Conservation (phyloP, 1,140 invertebrate genomes). For the Pogonognathellus flavescens region DNA sequence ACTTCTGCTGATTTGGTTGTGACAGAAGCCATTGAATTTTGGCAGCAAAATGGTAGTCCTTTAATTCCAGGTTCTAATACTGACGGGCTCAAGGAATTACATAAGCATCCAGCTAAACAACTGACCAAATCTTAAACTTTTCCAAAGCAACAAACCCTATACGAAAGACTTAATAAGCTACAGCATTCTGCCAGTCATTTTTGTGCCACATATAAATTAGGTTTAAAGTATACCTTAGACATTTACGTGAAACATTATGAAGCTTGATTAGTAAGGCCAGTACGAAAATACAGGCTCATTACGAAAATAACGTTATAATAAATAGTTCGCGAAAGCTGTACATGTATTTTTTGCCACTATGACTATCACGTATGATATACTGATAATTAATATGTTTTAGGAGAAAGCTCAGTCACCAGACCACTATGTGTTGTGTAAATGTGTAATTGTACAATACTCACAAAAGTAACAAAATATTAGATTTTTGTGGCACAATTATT, state of each 20-base stretch:
- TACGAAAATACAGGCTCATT: too few relatives aligned
- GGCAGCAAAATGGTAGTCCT: slow-evolving; percentile 70
- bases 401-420: too few relatives aligned
- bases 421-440: too few relatives aligned
- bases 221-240: not conserved
- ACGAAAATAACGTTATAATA: too few relatives aligned
- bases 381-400: too few relatives aligned
- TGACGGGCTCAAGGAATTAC: slow-evolving; percentile 30
- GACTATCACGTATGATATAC: too few relatives aligned
- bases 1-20: slow-evolving; percentile 82
- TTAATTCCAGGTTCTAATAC: slow-evolving; percentile 30
- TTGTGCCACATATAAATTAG: not conserved
- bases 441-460: too few relatives aligned
- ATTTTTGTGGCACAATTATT: too few relatives aligned
- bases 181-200: slow-evolving; percentile 43
- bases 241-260: not conserved
- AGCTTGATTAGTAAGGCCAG: too few relatives aligned
- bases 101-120: slow-evolving; percentile 7
- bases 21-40: slow-evolving; percentile 83
- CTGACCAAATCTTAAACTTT: slow-evolving; percentile 1
- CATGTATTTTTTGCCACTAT: too few relatives aligned
- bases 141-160: slow-evolving; percentile 5
- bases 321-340: too few relatives aligned
- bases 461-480: too few relatives aligned
- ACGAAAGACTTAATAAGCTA: slow-evolving; percentile 18